phyloP scores from a whole-genome alignment of 2,888 invertebrate genomes.

The Sympetrum striolatum region DNA sequence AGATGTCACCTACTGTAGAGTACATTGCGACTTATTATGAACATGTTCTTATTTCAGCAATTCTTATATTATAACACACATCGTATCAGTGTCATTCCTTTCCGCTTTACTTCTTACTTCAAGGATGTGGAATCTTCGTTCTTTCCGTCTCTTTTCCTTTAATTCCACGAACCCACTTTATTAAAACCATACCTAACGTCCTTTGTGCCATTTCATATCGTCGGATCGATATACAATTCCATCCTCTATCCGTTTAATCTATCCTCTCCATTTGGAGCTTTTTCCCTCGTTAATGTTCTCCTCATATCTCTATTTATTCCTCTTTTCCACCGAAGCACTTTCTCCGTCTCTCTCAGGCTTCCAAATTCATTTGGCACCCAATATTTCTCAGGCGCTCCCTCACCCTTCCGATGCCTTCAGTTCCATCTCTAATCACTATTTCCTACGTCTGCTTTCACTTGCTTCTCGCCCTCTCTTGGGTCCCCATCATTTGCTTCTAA shows the following conservation, averaged over 20 bases:
- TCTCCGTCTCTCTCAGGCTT: neutral
- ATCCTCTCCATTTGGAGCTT: neutral
- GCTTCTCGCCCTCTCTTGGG: neutral
- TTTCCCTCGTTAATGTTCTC: slow-evolving; percentile 8
- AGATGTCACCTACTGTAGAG: no score
- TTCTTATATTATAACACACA: no score
- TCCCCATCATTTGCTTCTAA: slow-evolving; percentile 9
- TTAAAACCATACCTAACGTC: neutral
- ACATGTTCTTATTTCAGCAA: no score
- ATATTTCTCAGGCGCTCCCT: neutral
- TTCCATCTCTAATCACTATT: slow-evolving; percentile 11
- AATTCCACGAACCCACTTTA: neutral
- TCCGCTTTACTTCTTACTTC: no score
- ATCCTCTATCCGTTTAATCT: neutral
- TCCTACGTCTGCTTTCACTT: neutral
- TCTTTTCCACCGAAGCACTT: neutral
- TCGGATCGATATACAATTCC: neutral
- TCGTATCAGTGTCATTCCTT: no score
- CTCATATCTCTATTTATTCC: neutral
- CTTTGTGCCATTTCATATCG: neutral
- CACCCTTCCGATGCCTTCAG: neutral
- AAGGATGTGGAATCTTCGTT: no score
- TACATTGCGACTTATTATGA: no score
- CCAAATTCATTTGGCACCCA: slow-evolving; percentile 23
- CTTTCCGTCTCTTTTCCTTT: neutral